Percentiles rank a stretch among this genome's conserved stretches.
Conservation (phyloP, 2,113 vertebrate genomes). For the Passer montanus region DNA sequence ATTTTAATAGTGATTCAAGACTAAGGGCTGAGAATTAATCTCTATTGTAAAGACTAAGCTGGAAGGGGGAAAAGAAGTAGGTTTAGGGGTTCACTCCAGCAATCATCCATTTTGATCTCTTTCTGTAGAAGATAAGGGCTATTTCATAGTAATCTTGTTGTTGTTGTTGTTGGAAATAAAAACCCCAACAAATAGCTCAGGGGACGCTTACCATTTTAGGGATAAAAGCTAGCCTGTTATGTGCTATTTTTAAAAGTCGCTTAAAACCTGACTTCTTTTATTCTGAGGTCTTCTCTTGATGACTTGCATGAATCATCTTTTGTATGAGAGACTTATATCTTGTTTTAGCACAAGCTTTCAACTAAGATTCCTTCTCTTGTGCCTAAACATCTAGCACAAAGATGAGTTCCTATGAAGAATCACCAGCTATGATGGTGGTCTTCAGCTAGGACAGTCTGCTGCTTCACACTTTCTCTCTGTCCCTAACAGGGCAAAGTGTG, state of each 20-base stretch:
- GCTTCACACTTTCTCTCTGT: neutral
- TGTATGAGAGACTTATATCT: neutral
- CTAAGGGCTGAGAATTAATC: neutral
- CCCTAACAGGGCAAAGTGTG: neutral
- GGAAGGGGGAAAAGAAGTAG: neutral
- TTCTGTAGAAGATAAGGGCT: neutral
- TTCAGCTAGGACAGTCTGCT: neutral
- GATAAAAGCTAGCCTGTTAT: neutral
- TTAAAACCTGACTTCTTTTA: conserved; percentile 5
- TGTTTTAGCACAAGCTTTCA: neutral
- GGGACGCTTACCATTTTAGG: neutral
- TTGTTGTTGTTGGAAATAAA: neutral
- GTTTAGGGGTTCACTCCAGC: neutral
- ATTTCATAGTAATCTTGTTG: neutral
- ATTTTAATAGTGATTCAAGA: neutral
- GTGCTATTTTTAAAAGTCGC: neutral
- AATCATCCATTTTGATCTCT: neutral
- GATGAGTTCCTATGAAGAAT: neutral
- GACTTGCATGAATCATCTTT: neutral
- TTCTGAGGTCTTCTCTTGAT: neutral
- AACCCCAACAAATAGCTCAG: neutral
- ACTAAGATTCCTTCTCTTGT: neutral
- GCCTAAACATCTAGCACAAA: neutral
- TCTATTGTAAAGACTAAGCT: neutral
- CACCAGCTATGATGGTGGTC: neutral